Conservation (phyloP, 2,797 vertebrate genomes). For the Florisuga fusca region DNA sequence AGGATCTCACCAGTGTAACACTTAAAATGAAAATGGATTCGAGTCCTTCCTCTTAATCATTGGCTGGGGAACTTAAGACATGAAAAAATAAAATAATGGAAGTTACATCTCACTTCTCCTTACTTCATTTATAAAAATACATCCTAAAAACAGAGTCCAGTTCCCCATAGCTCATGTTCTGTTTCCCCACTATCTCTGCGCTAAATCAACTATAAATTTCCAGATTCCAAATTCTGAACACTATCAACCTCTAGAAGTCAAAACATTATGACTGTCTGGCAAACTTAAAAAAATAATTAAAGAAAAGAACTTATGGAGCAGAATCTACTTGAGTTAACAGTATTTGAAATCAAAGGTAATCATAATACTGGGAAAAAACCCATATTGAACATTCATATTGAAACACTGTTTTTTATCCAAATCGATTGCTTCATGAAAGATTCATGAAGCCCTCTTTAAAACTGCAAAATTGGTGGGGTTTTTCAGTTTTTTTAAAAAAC, state of each 20-base stretch:
- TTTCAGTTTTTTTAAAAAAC: not conserved
- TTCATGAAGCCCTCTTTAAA: not conserved
- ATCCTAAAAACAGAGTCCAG: not conserved
- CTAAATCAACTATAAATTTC: not conserved
- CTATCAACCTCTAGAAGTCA: constrained; percentile 15
- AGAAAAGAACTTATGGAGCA: not conserved
- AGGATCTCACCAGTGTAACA: not conserved
- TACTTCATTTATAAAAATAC: not conserved
- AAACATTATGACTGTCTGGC: not conserved
- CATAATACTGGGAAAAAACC: not conserved
- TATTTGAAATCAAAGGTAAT: not conserved
- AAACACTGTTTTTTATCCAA: not conserved
- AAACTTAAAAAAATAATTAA: not conserved
- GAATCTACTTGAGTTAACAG: not conserved
- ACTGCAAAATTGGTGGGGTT: not conserved
- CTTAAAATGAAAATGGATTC: not conserved
- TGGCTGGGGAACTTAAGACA: not conserved
- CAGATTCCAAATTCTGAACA: not conserved
- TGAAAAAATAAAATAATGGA: not conserved
- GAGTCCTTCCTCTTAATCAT: not conserved
- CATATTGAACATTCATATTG: not conserved
- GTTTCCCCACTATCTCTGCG: not conserved
- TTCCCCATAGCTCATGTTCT: not conserved
- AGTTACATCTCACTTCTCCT: not conserved
- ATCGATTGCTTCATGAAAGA: not conserved